Evolutionary conservation across 2,113 vertebrate genomes (phyloP).

Genomic region (Girardinichthys multiradiatus): DNA sequence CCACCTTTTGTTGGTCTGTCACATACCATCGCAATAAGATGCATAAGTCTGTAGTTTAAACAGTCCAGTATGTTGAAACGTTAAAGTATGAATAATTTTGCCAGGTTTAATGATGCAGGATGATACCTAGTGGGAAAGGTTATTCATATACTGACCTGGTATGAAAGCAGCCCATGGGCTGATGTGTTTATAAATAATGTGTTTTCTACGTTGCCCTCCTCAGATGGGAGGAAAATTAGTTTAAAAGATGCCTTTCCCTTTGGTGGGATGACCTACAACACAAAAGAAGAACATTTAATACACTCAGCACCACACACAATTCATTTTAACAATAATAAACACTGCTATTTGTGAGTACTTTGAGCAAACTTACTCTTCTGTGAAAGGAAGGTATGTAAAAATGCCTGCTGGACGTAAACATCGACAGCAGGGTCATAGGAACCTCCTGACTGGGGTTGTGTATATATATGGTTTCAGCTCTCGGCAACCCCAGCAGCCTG

Average conservation of each 20-base stretch:
- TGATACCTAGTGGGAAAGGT: background rate
- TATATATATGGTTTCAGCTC: conserved; percentile 91
- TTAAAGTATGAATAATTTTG: no score
- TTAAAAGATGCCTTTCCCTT: conserved; percentile 93
- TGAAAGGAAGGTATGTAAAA: conserved; percentile 95
- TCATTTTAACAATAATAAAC: background rate
- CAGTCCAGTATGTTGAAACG: no score
- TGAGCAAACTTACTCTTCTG: conserved; percentile 86
- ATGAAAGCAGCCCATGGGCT: conserved; percentile 90
- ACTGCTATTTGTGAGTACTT: background rate
- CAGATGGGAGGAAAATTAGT: conserved; percentile 93
- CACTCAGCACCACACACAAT: background rate
- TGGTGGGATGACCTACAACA: conserved; percentile 89
- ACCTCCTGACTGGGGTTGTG: conserved; percentile 94
- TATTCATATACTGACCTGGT: conserved; percentile 77
- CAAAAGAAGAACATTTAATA: background rate
- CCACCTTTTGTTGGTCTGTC: background rate
- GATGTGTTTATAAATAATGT: conserved; percentile 99
- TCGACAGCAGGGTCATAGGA: conserved; percentile 91
- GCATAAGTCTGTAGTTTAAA: no score
- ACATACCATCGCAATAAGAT: background rate
- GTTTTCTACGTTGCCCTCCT: conserved; percentile 94
- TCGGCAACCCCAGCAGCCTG: conserved; percentile 90
- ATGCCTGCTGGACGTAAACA: conserved; percentile 93
- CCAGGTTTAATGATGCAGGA: no score